Base-by-base conservation (phyloP, 2,113 vertebrate species). In the Choloepus hoffmanni region DNA sequence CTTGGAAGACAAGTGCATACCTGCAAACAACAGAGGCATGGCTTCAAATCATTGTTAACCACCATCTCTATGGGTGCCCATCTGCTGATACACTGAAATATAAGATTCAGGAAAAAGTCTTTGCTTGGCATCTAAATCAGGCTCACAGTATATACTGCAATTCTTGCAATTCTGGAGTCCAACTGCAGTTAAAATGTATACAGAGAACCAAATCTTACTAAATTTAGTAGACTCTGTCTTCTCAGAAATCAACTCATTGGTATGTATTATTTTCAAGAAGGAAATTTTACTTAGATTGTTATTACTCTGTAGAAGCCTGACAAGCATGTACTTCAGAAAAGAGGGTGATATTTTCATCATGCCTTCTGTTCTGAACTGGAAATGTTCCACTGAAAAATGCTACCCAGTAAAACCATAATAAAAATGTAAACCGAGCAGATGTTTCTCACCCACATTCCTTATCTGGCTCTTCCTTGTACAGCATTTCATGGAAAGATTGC, bases 321-420 rank as follows among this genome's bases (percentile, higher is more conserved):
- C 62, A 36, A 93, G 28, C 78, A 76, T 94, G 85, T 72, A 58
- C 68, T 83, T 82, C 40, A 68, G 63, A 26, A 74, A 76, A 62
- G 48, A 88, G 89, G 48, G 36, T 94, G 92, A 28, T 96, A 94
- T 92, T 96, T 92, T 96, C 94, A 91, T 91, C 74, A 45, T 93
- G 78, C 93, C 74, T 96, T 96, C 89, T 96, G 94, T 73, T 95
- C 78, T 63, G 89, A 76, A 94, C 95, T 97, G 89, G 74, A 95
- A 96, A 74, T 70, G 67, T 96, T 96, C 68, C 77, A 36, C 48
- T 84, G 79, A 63, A 94, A 95, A 92, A 89, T 91, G 78, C 91
- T 85, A 72, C 55, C 91, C 76, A 45, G 93, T 19, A 60, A 67
- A 95, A 72, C 30, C 30, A 63, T 70, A 36, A 45, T 63, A 60